Evolutionary conservation across 1,140 invertebrate species (phyloP).

Genomic region (Heliothis subflexa): DNA sequence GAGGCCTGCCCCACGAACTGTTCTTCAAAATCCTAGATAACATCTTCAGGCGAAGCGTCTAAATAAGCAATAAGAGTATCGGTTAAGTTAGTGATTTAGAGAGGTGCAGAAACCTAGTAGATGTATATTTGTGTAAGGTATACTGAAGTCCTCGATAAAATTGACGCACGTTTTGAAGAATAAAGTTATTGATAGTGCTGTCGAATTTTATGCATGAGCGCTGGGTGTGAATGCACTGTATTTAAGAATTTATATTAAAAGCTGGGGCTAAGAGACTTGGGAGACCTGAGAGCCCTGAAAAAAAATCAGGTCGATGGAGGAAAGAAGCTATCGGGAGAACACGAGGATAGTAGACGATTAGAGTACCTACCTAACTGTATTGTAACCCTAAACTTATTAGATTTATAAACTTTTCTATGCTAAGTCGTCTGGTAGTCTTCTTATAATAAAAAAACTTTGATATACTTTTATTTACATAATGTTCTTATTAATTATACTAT

Average conservation of each 20-base stretch:
- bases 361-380: background rate
- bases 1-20: conserved; percentile 92
- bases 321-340: conserved; percentile 12
- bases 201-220: conserved; percentile 27
- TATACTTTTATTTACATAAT: conserved; percentile 16
- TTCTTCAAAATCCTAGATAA: conserved; percentile 94
- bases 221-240: conserved; percentile 23
- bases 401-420: conserved; percentile 1
- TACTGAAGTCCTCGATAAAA: conserved; percentile 41
- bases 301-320: background rate
- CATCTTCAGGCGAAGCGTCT: conserved; percentile 90
- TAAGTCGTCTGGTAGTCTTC: conserved; percentile 3
- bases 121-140: conserved; percentile 42
- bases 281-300: background rate
- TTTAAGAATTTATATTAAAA: conserved; percentile 30
- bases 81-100: conserved; percentile 36
- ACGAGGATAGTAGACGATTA: background rate
- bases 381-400: conserved; percentile 9
- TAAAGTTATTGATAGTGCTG: conserved; percentile 11
- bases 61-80: conserved; percentile 50
- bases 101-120: conserved; percentile 32
- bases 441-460: conserved; percentile 8
- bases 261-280: background rate
- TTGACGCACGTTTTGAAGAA: conserved; percentile 13
- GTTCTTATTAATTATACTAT: conserved; percentile 1